phyloP scores from a whole-genome alignment of 2,113 vertebrate genomes.

The Lanius ludovicianus region DNA sequence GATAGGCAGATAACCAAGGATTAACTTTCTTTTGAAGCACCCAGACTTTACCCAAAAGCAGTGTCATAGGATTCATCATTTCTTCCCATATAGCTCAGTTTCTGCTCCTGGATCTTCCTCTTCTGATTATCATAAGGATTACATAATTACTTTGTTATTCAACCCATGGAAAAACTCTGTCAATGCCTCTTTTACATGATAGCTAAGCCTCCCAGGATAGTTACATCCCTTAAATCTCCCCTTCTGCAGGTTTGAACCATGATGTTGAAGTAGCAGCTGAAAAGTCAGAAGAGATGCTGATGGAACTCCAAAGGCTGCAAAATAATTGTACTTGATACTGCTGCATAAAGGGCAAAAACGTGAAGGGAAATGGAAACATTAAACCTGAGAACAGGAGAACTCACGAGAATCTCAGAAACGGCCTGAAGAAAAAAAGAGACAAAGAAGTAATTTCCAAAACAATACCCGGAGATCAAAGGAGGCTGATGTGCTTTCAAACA shows the following conservation, averaged over 20 bases:
- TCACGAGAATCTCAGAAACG: neutral
- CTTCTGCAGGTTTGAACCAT: neutral
- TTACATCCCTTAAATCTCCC: neutral
- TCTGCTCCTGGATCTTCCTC: neutral
- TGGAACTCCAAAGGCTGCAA: neutral
- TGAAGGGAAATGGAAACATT: constrained; percentile 47
- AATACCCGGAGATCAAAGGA: neutral
- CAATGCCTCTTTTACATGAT: neutral
- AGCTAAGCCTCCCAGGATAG: neutral
- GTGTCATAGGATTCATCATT: neutral
- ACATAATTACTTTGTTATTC: neutral
- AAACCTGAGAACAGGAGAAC: constrained; percentile 15
- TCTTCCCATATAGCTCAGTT: neutral
- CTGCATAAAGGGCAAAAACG: neutral
- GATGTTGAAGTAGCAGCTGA: neutral
- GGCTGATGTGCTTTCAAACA: neutral
- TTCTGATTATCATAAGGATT: neutral
- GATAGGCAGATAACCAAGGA: neutral
- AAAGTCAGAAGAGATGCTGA: neutral
- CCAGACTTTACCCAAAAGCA: neutral
- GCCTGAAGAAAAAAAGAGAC: neutral
- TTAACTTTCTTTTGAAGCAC: neutral
- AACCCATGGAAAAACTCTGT: neutral
- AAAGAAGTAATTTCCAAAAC: constrained; percentile 45
- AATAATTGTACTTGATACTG: neutral